These are phyloP conservation scores for Gymnocheta viridis DNA, from an alignment of 2,888 invertebrate species.

Conservation along the genomic window DNA sequence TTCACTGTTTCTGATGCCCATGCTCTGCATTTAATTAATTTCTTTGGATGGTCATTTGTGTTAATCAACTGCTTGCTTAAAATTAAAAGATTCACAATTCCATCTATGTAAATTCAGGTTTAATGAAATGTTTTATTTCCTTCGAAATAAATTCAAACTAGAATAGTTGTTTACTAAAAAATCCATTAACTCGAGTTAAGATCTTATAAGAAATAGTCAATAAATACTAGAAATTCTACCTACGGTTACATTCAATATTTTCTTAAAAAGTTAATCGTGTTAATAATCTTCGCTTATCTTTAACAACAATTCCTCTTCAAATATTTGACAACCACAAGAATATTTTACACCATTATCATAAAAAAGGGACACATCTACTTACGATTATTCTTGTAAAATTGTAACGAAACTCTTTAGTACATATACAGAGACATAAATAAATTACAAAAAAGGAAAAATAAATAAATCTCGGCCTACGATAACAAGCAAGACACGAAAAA, in stretches of 20 bases:
- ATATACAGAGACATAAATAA: neutral
- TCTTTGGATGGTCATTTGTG: no score
- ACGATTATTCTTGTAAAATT: constrained; percentile 35
- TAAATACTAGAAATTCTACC: neutral
- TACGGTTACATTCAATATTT: neutral
- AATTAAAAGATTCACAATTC: no score
- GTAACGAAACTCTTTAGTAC: constrained; percentile 45
- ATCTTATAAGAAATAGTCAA: neutral
- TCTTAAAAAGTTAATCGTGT: constrained; percentile 1
- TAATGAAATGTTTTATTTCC: no score
- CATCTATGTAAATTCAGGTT: no score
- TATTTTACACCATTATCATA: neutral
- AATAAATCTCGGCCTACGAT: constrained; percentile 60
- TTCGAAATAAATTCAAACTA: no score
- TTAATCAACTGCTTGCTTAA: no score
- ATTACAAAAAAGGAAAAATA: constrained; percentile 22
- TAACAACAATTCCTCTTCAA: constrained; percentile 45
- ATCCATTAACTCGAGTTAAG: no score
- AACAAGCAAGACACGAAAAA: constrained; percentile 15
- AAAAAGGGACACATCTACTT: constrained; percentile 29
- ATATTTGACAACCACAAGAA: constrained; percentile 59
- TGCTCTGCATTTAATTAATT: no score
- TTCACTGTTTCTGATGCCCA: no score
- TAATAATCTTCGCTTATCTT: constrained; percentile 22
- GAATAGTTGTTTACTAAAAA: no score